These are phyloP conservation scores for Oryctes rhinoceros DNA, from an alignment of 1,140 invertebrate species.

Conservation along the genomic window DNA sequence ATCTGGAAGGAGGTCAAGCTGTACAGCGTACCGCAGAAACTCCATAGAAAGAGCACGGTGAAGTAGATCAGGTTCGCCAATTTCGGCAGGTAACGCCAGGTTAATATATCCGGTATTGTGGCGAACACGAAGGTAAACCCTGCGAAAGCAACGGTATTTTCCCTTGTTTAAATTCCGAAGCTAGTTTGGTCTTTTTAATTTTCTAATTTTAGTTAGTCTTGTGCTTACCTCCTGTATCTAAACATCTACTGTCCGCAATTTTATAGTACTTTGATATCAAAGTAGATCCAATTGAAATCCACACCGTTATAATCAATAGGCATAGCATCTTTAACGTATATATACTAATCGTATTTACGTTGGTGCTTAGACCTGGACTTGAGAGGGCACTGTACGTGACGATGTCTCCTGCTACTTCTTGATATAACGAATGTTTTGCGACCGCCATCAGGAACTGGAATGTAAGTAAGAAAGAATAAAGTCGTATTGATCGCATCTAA, in stretches of 20 bases:
- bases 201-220: too few species aligned
- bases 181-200: too few species aligned
- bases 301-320: conserved; percentile 13
- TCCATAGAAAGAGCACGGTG: not conserved
- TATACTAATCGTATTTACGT: conserved; percentile 5
- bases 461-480: not conserved
- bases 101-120: not conserved
- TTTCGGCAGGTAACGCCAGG: not conserved
- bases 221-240: not conserved
- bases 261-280: not conserved
- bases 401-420: conserved; percentile 23
- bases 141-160: not conserved
- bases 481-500: too few species aligned
- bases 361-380: not conserved
- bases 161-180: too few species aligned
- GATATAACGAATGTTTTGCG: not conserved
- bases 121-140: not conserved
- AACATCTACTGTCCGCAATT: not conserved
- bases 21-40: conserved; percentile 1
- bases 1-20: not conserved
- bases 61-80: not conserved
- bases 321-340: not conserved
- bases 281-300: conserved; percentile 5
- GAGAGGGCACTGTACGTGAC: conserved; percentile 28
- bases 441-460: not conserved